Conservation (phyloP, 2,888 invertebrate species). For the Agapetus fuscipes region DNA sequence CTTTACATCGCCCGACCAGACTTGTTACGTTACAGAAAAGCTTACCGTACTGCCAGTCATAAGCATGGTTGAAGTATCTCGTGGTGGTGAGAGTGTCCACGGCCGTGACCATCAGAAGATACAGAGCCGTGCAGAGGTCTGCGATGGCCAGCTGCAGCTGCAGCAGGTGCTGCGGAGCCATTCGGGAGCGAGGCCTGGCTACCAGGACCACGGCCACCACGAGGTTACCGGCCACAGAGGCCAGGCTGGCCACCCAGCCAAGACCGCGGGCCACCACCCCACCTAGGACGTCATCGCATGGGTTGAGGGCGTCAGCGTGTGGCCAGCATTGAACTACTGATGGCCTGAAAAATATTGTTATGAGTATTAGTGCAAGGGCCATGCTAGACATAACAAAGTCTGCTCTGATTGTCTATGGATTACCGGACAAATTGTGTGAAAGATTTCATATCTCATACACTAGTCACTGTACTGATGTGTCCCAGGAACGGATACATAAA, state of each 20-base stretch:
- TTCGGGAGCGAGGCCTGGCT: slow-evolving; percentile 48
- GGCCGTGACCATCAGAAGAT: slow-evolving; percentile 71
- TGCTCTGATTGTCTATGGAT: too few relatives aligned
- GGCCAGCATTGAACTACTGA: slow-evolving; percentile 56
- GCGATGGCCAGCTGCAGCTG: slow-evolving; percentile 81
- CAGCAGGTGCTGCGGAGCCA: slow-evolving; percentile 58
- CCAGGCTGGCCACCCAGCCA: slow-evolving; percentile 78
- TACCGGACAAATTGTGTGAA: too few relatives aligned
- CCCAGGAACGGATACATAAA: too few relatives aligned
- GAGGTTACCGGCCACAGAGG: slow-evolving; percentile 75
- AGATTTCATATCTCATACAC: too few relatives aligned
- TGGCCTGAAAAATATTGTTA: too few relatives aligned
- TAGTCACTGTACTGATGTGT: too few relatives aligned
- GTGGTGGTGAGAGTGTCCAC: slow-evolving; percentile 79
- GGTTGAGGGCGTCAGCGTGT: slow-evolving; percentile 71
- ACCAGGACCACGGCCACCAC: slow-evolving; percentile 72
- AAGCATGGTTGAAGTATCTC: slow-evolving; percentile 83
- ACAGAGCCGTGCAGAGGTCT: slow-evolving; percentile 80
- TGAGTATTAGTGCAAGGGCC: too few relatives aligned
- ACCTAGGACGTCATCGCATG: slow-evolving; percentile 87
- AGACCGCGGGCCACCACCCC: slow-evolving; percentile 65
- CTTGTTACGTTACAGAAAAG: too few relatives aligned
- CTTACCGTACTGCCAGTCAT: slow-evolving; percentile 35
- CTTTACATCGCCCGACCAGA: too few relatives aligned
- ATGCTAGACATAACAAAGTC: too few relatives aligned